These are phyloP conservation scores for Onychostruthus taczanowskii DNA, from an alignment of 2,113 vertebrate species.

Conservation along the genomic window DNA sequence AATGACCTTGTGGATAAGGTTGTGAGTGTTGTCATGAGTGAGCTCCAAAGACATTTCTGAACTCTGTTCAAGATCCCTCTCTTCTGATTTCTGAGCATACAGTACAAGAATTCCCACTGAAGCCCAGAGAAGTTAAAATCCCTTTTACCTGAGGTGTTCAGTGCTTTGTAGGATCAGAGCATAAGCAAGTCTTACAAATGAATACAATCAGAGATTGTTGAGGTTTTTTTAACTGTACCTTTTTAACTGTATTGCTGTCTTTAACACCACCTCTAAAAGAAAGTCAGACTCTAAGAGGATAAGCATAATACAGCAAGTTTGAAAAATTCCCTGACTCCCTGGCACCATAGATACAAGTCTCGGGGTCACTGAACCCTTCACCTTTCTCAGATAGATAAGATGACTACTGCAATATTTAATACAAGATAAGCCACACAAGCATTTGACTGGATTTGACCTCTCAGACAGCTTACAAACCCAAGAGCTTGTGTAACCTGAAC, in stretches of 20 bases:
- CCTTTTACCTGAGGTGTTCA: not conserved
- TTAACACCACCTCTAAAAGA: not conserved
- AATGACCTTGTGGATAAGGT: not conserved
- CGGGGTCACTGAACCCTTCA: conserved; percentile 21
- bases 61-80: not conserved
- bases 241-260: not conserved
- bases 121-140: not conserved
- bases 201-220: not conserved
- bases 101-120: conserved; percentile 1
- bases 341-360: conserved; percentile 35
- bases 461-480: conserved; percentile 55
- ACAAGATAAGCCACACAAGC: conserved; percentile 51
- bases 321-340: conserved; percentile 41
- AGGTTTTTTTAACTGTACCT: not conserved
- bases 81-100: not conserved
- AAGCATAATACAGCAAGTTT: conserved; percentile 33
- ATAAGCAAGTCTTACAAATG: conserved; percentile 30
- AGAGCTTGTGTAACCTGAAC: conserved; percentile 46
- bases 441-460: conserved; percentile 65
- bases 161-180: conserved; percentile 1
- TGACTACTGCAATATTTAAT: conserved; percentile 60
- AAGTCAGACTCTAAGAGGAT: conserved; percentile 21
- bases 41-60: conserved; percentile 18
- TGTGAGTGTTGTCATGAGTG: not conserved
- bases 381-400: conserved; percentile 56